phyloP scores from a whole-genome alignment of 2,113 vertebrate genomes.

The Tylochromis polylepis region DNA sequence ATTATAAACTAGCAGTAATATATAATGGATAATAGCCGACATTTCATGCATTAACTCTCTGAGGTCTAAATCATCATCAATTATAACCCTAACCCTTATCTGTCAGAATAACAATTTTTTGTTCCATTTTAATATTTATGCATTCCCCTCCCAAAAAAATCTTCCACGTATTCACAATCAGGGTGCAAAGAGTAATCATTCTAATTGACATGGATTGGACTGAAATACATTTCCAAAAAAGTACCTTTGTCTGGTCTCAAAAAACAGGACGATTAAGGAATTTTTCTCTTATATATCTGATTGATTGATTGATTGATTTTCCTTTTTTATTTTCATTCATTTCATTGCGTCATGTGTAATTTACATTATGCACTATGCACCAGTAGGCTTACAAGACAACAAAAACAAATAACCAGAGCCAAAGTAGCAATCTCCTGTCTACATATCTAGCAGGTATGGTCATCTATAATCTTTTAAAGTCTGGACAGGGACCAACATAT shows the following conservation, averaged over 20 bases:
- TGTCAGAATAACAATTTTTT: not conserved
- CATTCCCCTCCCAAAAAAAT: not conserved
- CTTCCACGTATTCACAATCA: not conserved
- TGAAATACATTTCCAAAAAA: too few relatives aligned
- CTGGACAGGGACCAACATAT: not conserved
- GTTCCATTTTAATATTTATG: not conserved
- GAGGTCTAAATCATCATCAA: not conserved
- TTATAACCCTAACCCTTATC: not conserved
- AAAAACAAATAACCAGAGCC: too few relatives aligned
- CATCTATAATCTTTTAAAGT: not conserved
- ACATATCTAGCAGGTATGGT: not conserved
- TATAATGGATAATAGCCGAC: not conserved
- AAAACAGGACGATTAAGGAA: too few relatives aligned
- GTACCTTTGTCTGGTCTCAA: too few relatives aligned
- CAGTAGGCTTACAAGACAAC: too few relatives aligned
- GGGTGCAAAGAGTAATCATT: not conserved
- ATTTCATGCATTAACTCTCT: not conserved
- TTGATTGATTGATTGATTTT: too few relatives aligned
- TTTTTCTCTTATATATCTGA: too few relatives aligned
- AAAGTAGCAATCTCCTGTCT: not conserved
- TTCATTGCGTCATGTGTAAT: too few relatives aligned
- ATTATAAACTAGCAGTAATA: not conserved
- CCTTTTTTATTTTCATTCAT: too few relatives aligned
- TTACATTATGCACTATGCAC: too few relatives aligned
- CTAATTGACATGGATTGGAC: too few relatives aligned